These are phyloP conservation scores for Plecturocebus donacophilus DNA, from an alignment of 2,113 vertebrate species.

Conservation along the genomic window DNA sequence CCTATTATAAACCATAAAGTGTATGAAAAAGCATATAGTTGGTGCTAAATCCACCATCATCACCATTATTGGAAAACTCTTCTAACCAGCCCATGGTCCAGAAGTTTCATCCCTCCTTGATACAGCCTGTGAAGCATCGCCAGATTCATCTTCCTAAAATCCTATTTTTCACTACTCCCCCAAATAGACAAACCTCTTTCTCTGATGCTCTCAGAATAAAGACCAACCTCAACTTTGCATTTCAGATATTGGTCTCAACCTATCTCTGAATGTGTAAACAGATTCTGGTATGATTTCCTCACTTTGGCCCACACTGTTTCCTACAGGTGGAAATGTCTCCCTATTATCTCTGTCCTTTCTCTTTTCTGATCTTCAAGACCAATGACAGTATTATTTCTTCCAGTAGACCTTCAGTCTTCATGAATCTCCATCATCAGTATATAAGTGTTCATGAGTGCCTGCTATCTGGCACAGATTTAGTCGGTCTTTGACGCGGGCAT, in stretches of 20 bases:
- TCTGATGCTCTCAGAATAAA: neutral
- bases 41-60: neutral
- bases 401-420: neutral
- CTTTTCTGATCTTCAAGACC: neutral
- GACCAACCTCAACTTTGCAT: neutral
- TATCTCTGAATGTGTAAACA: neutral
- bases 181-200: neutral
- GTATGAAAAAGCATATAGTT: neutral
- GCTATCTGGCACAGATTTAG: neutral
- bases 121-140: neutral
- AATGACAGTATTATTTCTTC: neutral
- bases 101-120: neutral
- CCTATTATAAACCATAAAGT: neutral
- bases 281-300: neutral
- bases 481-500: neutral
- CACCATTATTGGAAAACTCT: neutral
- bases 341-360: neutral
- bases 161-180: neutral
- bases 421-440: neutral
- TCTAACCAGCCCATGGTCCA: neutral
- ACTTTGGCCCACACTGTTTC: neutral
- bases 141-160: neutral
- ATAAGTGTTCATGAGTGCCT: fast-evolving
- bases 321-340: neutral
- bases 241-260: neutral